These are phyloP conservation scores for Macrophya annulata DNA, from an alignment of 2,888 invertebrate species.

Conservation along the genomic window DNA sequence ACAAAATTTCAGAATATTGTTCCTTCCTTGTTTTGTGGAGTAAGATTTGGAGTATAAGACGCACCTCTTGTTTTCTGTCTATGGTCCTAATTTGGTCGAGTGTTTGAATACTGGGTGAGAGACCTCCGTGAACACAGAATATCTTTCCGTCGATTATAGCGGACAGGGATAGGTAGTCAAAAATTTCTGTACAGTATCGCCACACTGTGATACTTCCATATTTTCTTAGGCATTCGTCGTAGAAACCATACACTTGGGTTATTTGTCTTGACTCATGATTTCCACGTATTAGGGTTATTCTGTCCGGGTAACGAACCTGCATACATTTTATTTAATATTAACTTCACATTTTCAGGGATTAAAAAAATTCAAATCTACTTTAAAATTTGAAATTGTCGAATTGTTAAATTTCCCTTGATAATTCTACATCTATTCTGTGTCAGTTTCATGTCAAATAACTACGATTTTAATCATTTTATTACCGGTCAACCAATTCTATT, in stretches of 20 bases:
- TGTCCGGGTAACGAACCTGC: constrained; percentile 98
- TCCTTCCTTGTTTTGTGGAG: not conserved
- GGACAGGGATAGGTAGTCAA: constrained; percentile 97
- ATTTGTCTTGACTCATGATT: constrained; percentile 99
- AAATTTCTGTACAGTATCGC: constrained; percentile 99
- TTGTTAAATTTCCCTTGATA: no score
- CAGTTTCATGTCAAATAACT: not conserved
- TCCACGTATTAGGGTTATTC: constrained; percentile 98
- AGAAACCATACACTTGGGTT: constrained; percentile 99
- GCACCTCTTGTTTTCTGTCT: constrained; percentile 96
- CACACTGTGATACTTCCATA: constrained; percentile 99
- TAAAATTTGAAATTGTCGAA: no score
- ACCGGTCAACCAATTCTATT: not conserved
- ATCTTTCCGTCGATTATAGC: constrained; percentile 99
- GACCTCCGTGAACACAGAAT: constrained; percentile 99
- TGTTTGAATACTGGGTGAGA: constrained; percentile 99
- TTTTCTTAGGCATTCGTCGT: constrained; percentile 99
- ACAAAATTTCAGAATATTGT: not conserved
- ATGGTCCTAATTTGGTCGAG: constrained; percentile 99
- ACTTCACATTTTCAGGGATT: not conserved
- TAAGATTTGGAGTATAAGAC: constrained; percentile 25
- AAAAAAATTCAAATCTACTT: not conserved
- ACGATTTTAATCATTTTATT: not conserved
- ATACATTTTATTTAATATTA: constrained; percentile 61
- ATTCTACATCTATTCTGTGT: no score